phyloP scores from a whole-genome alignment of 2,888 invertebrate genomes.

The Sinhomidia bicolor region DNA sequence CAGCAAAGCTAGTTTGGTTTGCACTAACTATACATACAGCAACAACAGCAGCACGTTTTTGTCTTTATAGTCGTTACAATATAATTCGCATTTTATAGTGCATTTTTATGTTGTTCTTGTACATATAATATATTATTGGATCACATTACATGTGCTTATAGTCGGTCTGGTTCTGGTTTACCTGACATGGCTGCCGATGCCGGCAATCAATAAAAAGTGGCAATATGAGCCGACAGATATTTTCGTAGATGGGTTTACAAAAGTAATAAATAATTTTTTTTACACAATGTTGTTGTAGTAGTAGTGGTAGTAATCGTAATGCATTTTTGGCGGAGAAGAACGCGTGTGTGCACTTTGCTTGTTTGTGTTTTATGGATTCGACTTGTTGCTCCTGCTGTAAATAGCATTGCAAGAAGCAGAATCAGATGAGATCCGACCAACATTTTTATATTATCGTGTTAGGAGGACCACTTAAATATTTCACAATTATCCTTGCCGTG shows the following conservation, averaged over 20 bases:
- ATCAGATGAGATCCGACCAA: no score
- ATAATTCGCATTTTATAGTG: background rate
- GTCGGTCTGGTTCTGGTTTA: background rate
- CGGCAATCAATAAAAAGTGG: conserved; percentile 56
- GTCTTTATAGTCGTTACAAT: background rate
- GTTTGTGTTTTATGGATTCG: no score
- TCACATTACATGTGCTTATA: background rate
- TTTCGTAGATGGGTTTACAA: background rate
- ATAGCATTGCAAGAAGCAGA: no score
- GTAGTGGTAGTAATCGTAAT: background rate
- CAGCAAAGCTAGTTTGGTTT: background rate
- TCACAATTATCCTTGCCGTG: no score
- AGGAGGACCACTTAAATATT: no score
- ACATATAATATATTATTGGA: background rate
- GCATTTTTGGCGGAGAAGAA: background rate
- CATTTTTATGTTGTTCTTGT: background rate
- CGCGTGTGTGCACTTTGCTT: background rate
- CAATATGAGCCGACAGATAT: conserved; percentile 11
- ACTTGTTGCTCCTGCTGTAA: no score
- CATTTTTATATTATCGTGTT: no score
- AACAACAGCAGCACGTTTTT: background rate
- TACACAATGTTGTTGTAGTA: background rate
- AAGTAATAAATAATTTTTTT: conserved; percentile 20
- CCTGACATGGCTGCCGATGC: background rate
- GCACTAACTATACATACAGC: no score